Evolutionary conservation across 1,140 invertebrate species (phyloP).

Genomic region (Polyergus mexicanus): DNA sequence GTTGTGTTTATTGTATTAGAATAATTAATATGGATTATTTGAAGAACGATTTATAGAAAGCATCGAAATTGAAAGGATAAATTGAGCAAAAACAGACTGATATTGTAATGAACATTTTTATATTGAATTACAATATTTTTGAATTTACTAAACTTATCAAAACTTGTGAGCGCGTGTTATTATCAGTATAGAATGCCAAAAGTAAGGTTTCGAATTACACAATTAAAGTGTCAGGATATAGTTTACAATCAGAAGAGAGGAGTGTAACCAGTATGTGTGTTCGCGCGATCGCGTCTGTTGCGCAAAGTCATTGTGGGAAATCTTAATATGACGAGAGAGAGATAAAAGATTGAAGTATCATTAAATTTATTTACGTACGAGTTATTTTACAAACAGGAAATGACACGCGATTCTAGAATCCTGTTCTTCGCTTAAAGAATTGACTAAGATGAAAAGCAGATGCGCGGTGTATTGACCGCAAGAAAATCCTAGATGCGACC

Average conservation of each 20-base stretch:
- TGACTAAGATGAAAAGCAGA: slow-evolving; percentile 59
- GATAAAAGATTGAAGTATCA: slow-evolving; percentile 59
- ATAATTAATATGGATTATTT: background rate
- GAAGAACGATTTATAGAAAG: background rate
- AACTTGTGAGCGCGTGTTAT: slow-evolving; percentile 4
- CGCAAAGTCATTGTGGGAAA: background rate
- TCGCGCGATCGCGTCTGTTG: no score
- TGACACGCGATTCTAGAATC: slow-evolving; percentile 46
- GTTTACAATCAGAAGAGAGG: background rate
- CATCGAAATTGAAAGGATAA: background rate
- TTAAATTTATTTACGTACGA: slow-evolving; percentile 71
- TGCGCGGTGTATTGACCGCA: background rate
- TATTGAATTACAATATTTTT: slow-evolving; percentile 20
- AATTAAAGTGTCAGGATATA: background rate
- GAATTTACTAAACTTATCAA: background rate
- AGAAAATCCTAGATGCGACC: slow-evolving; percentile 88
- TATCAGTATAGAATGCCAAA: background rate
- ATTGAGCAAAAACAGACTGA: slow-evolving; percentile 1
- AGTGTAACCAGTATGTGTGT: background rate
- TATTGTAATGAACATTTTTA: slow-evolving; percentile 19
- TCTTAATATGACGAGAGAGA: background rate
- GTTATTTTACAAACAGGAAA: slow-evolving; percentile 77
- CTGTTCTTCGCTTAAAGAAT: slow-evolving; percentile 54
- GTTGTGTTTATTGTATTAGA: slow-evolving; percentile 1
- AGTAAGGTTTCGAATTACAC: background rate